phyloP scores from a whole-genome alignment of 2,113 vertebrate genomes.

The Nibea albiflora region DNA sequence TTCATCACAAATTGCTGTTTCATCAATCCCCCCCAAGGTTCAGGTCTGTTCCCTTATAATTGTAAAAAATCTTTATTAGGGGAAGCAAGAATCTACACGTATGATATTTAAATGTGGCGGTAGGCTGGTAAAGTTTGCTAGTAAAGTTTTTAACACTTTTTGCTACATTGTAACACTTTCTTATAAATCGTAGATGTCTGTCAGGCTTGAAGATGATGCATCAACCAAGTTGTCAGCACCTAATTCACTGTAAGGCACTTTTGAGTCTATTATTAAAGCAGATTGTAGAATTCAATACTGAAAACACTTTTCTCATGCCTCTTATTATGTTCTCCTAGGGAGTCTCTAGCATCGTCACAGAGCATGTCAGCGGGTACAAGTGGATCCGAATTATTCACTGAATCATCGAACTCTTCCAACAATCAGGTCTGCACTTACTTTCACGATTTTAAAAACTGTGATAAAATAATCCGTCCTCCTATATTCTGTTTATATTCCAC shows the following conservation, averaged over 20 bases:
- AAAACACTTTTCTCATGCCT: background rate
- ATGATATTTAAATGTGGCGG: background rate
- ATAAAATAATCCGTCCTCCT: background rate
- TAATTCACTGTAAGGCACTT: conserved; percentile 1
- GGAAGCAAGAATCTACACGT: background rate
- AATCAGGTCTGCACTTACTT: conserved; percentile 25
- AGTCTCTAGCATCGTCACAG: background rate
- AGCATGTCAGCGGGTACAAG: background rate
- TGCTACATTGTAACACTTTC: no score
- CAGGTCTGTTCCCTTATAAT: background rate
- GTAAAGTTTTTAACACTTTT: no score
- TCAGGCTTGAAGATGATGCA: background rate
- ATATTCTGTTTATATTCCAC: background rate
- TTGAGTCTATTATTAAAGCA: background rate
- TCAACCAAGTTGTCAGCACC: background rate
- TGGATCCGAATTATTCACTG: background rate
- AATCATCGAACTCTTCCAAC: conserved; percentile 5
- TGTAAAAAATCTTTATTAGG: background rate
- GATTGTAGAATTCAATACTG: background rate
- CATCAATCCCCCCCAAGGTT: conserved; percentile 19
- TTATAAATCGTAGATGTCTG: conserved; percentile 1
- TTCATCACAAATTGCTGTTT: conserved; percentile 28
- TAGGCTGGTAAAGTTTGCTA: no score
- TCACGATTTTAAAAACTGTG: background rate
- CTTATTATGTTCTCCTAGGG: background rate